Evolutionary conservation across 1,140 invertebrate genomes (phyloP).

Genomic region (Phymastichus coffea): DNA sequence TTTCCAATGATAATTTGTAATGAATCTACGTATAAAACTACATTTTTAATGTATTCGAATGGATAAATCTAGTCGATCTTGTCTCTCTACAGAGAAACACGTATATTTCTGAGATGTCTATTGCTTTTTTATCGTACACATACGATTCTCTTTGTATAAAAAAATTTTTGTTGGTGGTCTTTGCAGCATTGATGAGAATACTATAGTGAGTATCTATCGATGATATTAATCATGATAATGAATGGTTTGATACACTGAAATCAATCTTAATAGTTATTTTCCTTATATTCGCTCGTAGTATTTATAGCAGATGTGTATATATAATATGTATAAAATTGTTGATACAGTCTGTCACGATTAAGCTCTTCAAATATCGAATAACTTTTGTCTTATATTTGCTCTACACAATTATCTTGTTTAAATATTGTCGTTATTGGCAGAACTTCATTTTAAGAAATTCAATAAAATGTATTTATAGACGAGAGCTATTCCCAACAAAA

Average conservation of each 20-base stretch:
- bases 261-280: conserved; percentile 30
- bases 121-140: conserved; percentile 23
- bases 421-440: conserved; percentile 46
- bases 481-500: conserved; percentile 1
- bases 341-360: conserved; percentile 45
- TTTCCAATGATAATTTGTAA: conserved; percentile 44
- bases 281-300: conserved; percentile 32
- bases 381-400: conserved; percentile 25
- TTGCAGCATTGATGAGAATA: conserved; percentile 30
- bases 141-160: conserved; percentile 31
- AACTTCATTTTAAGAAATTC: conserved; percentile 22
- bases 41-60: conserved; percentile 39
- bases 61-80: conserved; percentile 35
- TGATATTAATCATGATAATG: conserved; percentile 36
- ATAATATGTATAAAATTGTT: conserved; percentile 42
- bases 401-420: conserved; percentile 27
- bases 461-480: conserved; percentile 12
- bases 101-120: conserved; percentile 27
- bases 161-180: conserved; percentile 24
- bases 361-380: conserved; percentile 42
- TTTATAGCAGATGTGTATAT: conserved; percentile 37
- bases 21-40: conserved; percentile 51
- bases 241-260: conserved; percentile 39
- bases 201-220: conserved; percentile 39
- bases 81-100: conserved; percentile 29